Conservation (phyloP, 2,888 invertebrate species). For the Cheilosia urbana region DNA sequence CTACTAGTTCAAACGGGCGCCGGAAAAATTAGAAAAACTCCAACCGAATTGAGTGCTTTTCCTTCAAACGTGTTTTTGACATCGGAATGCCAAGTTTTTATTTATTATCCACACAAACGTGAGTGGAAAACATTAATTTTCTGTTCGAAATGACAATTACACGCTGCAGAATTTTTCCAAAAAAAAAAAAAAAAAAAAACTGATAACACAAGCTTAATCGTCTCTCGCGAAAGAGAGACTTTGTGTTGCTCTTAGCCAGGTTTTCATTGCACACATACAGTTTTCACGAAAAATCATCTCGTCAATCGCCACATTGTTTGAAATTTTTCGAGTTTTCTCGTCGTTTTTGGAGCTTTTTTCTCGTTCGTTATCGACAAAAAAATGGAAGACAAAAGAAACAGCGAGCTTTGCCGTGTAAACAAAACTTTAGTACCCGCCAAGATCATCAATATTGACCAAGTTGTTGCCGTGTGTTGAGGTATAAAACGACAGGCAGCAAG, state of each 20-base stretch:
- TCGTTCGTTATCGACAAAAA: constrained; percentile 33
- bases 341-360: constrained; percentile 51
- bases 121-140: constrained; percentile 54
- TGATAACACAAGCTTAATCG: constrained; percentile 48
- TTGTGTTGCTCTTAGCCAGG: constrained; percentile 35
- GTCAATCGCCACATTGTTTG: constrained; percentile 6
- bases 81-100: constrained; percentile 26
- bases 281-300: constrained; percentile 53
- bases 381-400: constrained; percentile 28
- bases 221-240: constrained; percentile 45
- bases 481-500: neutral
- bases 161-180: constrained; percentile 3
- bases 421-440: constrained; percentile 54
- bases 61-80: constrained; percentile 37
- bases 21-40: constrained; percentile 35
- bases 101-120: constrained; percentile 7
- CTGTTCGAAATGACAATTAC: neutral
- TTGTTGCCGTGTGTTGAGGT: constrained; percentile 33
- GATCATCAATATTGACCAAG: constrained; percentile 33
- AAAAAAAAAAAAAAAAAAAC: constrained; percentile 45
- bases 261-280: constrained; percentile 36
- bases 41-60: constrained; percentile 32
- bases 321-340: constrained; percentile 15
- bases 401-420: constrained; percentile 68
- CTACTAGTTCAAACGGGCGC: constrained; percentile 50